Conservation (phyloP, 2,888 invertebrate species). For the Baccha elongata region DNA sequence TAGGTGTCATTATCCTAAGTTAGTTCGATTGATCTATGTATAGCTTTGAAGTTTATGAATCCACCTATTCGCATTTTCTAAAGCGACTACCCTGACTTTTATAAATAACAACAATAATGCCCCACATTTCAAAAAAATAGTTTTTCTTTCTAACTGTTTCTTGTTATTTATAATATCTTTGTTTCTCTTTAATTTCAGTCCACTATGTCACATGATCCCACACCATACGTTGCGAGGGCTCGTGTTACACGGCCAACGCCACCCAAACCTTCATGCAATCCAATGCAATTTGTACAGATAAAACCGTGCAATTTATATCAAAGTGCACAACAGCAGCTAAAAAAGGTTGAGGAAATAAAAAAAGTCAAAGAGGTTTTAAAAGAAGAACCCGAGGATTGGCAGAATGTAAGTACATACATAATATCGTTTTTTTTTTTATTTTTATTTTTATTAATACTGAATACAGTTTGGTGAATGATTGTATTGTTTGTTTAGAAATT, state of each 20-base stretch:
- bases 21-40: too few relatives aligned
- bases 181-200: slow-evolving; percentile 77
- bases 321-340: slow-evolving; percentile 92
- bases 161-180: slow-evolving; percentile 24
- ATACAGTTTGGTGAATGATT: too few relatives aligned
- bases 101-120: background rate
- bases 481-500: too few relatives aligned
- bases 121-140: background rate
- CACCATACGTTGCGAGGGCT: slow-evolving; percentile 82
- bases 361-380: slow-evolving; percentile 90
- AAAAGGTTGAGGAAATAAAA: slow-evolving; percentile 92
- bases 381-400: slow-evolving; percentile 95
- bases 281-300: slow-evolving; percentile 94
- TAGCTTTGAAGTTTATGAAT: too few relatives aligned
- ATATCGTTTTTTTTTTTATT: background rate
- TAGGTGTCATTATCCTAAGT: too few relatives aligned
- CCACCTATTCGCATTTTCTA: background rate
- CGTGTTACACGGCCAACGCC: slow-evolving; percentile 89
- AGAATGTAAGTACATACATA: slow-evolving; percentile 87
- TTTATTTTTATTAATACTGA: too few relatives aligned
- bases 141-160: slow-evolving; percentile 34
- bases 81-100: background rate
- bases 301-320: slow-evolving; percentile 94
- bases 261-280: slow-evolving; percentile 92
- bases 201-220: slow-evolving; percentile 81